phyloP scores from a whole-genome alignment of 2,113 vertebrate species.

The Nibea coibor region DNA sequence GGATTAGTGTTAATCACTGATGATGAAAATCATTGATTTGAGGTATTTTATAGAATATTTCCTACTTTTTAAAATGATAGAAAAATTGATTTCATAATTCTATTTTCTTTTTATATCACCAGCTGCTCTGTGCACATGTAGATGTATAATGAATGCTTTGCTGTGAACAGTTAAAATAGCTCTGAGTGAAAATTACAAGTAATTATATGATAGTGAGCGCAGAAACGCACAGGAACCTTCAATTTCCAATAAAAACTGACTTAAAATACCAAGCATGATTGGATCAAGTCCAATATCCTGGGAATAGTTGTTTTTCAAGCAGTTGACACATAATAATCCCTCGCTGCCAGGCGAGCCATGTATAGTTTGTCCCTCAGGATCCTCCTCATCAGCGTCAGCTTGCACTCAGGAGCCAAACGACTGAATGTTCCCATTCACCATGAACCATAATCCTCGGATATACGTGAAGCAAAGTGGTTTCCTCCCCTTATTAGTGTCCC shows the following conservation, averaged over 20 bases:
- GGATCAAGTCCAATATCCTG: slow-evolving; percentile 51
- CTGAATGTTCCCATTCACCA: slow-evolving; percentile 74
- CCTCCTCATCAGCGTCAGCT: slow-evolving; percentile 57
- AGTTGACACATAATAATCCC: slow-evolving; percentile 59
- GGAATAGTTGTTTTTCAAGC: slow-evolving; percentile 64
- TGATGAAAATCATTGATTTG: neutral
- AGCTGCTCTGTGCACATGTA: neutral
- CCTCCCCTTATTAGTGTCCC: slow-evolving; percentile 73
- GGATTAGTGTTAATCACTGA: neutral
- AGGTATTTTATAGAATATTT: neutral
- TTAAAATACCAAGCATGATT: slow-evolving; percentile 41
- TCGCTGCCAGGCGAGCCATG: neutral
- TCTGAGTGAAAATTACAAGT: slow-evolving; percentile 14
- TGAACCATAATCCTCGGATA: slow-evolving; percentile 62
- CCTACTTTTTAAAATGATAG: no score
- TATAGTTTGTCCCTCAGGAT: slow-evolving; percentile 53
- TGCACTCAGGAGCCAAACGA: slow-evolving; percentile 42
- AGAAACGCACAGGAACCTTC: slow-evolving; percentile 40
- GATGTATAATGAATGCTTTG: slow-evolving; percentile 35
- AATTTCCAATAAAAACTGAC: slow-evolving; percentile 54
- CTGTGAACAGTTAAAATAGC: slow-evolving; percentile 29
- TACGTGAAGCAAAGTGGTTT: slow-evolving; percentile 54
- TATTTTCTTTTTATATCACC: neutral
- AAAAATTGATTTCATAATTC: neutral
- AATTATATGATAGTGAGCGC: slow-evolving; percentile 23